Conservation (phyloP, 1,140 invertebrate genomes). For the Pogonomyrmex californicus region DNA sequence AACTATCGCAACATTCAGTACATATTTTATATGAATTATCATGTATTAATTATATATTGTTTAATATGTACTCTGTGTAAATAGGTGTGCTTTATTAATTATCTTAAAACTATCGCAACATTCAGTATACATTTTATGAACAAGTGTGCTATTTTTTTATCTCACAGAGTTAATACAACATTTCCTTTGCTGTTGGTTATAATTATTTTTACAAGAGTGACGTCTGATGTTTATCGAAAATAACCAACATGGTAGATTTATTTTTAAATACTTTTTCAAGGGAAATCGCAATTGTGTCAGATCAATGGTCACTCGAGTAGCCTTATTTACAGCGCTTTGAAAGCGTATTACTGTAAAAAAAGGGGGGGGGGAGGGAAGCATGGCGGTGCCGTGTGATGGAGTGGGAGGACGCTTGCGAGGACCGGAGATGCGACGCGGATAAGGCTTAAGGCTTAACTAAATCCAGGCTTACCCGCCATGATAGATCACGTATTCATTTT, state of each 20-base stretch:
- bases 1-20: not conserved
- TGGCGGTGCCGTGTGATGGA: not conserved
- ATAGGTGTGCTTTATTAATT: not conserved
- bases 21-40: not conserved
- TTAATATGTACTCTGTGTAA: conserved; percentile 3
- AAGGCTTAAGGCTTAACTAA: conserved; percentile 67
- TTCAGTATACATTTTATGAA: not conserved
- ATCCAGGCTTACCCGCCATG: conserved; percentile 68
- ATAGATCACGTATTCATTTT: conserved; percentile 76
- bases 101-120: not conserved
- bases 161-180: not conserved
- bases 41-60: not conserved
- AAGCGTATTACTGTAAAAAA: not conserved
- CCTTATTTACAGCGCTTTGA: not conserved
- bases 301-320: not conserved
- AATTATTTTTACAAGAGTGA: not conserved
- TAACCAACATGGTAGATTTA: not conserved
- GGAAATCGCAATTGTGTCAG: not conserved
- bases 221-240: not conserved
- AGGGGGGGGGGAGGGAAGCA: not conserved
- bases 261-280: not conserved
- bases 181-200: not conserved
- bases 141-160: not conserved
- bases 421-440: conserved; percentile 56
- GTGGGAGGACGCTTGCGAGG: conserved; percentile 9